Evolutionary conservation across 2,888 invertebrate species (phyloP).

Genomic region (Chaetogeoica ovagalla): DNA sequence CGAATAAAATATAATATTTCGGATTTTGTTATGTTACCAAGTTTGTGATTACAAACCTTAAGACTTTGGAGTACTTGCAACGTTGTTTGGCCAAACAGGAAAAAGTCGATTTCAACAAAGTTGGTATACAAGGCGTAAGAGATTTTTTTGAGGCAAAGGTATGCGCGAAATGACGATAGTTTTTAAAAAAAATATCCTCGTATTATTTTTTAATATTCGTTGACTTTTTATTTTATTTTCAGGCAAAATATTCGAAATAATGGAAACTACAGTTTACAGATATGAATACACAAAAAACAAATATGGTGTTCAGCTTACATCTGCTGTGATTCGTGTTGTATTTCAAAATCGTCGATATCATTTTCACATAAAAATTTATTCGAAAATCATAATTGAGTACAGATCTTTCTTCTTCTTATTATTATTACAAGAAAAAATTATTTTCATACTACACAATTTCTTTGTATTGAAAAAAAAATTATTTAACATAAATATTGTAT

Average conservation of each 20-base stretch:
- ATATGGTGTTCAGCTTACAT: background rate
- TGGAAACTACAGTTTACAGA: background rate
- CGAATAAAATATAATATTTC: no score
- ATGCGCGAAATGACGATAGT: background rate
- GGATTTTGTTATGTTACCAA: background rate
- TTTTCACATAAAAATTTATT: background rate
- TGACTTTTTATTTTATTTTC: background rate
- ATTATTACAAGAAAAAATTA: background rate
- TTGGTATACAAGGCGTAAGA: constrained; percentile 39
- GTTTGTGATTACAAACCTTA: constrained; percentile 39
- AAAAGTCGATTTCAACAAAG: constrained; percentile 48
- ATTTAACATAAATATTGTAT: background rate
- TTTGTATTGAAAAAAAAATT: background rate
- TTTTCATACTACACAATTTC: background rate
- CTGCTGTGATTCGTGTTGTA: no score
- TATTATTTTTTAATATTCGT: no score
- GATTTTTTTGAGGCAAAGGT: constrained; percentile 47
- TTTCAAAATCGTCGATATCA: background rate
- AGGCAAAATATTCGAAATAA: constrained; percentile 42
- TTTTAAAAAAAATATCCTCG: no score
- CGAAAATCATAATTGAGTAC: background rate
- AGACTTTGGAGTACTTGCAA: constrained; percentile 40
- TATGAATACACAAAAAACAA: background rate
- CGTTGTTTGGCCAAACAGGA: constrained; percentile 41
- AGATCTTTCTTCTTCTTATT: background rate